phyloP scores from a whole-genome alignment of 2,113 vertebrate species.

The Propithecus coquereli region DNA sequence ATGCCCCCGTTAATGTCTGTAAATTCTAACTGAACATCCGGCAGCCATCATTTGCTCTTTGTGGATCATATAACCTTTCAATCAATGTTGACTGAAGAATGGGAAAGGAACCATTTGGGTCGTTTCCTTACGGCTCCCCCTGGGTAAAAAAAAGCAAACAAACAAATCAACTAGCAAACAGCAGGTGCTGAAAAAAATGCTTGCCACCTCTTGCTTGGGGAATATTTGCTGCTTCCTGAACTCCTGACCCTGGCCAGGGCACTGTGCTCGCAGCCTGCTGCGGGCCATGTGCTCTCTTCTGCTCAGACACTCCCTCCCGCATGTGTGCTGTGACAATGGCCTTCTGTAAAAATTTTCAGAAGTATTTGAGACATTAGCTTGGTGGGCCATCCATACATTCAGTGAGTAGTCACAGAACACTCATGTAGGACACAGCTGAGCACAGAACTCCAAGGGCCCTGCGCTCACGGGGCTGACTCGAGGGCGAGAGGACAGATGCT shows the following conservation, averaged over 20 bases:
- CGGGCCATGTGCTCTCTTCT: neutral
- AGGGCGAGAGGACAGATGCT: neutral
- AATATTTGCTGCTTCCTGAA: neutral
- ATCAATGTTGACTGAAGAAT: neutral
- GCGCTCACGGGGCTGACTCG: neutral
- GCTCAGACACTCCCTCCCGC: neutral
- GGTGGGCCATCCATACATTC: neutral
- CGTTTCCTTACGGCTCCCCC: neutral
- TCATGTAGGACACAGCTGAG: neutral
- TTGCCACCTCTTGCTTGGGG: neutral
- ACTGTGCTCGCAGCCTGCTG: neutral
- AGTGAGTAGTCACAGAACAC: fast-evolving
- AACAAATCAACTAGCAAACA: neutral
- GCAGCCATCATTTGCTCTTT: neutral
- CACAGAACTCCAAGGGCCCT: fast-evolving
- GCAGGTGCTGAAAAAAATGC: slow-evolving; percentile 40
- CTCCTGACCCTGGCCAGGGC: neutral
- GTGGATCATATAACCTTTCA: neutral
- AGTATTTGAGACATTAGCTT: neutral
- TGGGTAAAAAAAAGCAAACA: neutral
- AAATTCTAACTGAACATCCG: neutral
- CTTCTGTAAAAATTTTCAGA: neutral
- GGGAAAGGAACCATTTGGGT: neutral
- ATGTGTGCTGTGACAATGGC: neutral
- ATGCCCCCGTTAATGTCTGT: fast-evolving